Percentiles rank a stretch among this genome's conserved stretches.
These are phyloP conservation scores for Megaceryle maxima DNA, from an alignment of 2,113 vertebrate genomes.

Conservation along the genomic window DNA sequence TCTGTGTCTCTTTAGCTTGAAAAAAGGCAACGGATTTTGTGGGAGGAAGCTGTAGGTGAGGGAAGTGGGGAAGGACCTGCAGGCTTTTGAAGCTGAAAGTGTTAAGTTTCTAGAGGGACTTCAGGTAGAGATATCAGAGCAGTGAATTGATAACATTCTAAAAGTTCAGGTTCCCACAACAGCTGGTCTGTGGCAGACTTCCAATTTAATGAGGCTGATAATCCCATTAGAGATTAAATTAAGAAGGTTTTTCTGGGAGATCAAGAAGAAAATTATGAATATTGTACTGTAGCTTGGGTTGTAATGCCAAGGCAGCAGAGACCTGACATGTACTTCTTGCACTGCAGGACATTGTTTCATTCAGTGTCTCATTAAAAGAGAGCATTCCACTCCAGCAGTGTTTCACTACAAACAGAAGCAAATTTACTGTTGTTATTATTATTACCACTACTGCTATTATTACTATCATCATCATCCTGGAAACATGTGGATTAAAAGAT, in stretches of 20 bases:
- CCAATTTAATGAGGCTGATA: constrained; percentile 48
- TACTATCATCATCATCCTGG: background rate
- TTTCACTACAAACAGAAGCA: constrained; percentile 31
- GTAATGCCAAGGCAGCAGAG: background rate
- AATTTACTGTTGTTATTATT: background rate
- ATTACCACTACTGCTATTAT: background rate
- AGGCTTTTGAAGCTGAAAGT: background rate
- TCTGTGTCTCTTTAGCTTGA: background rate
- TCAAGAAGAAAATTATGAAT: constrained; percentile 35
- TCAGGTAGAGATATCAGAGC: background rate
- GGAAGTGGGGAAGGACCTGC: background rate
- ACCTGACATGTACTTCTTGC: constrained; percentile 21
- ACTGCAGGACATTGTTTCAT: constrained; percentile 16
- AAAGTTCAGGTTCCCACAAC: constrained; percentile 57
- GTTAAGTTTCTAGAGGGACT: background rate
- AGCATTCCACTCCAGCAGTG: background rate
- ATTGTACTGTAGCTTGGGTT: background rate
- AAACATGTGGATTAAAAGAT: constrained; percentile 23
- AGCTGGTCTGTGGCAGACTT: constrained; percentile 23
- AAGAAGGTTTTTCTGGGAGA: constrained; percentile 45
- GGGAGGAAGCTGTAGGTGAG: background rate
- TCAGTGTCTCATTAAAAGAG: constrained; percentile 52
- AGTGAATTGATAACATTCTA: background rate
- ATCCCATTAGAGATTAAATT: constrained; percentile 63
- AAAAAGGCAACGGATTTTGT: background rate